These are phyloP conservation scores for Mohoua ochrocephala DNA, from an alignment of 2,113 vertebrate genomes.

Conservation along the genomic window DNA sequence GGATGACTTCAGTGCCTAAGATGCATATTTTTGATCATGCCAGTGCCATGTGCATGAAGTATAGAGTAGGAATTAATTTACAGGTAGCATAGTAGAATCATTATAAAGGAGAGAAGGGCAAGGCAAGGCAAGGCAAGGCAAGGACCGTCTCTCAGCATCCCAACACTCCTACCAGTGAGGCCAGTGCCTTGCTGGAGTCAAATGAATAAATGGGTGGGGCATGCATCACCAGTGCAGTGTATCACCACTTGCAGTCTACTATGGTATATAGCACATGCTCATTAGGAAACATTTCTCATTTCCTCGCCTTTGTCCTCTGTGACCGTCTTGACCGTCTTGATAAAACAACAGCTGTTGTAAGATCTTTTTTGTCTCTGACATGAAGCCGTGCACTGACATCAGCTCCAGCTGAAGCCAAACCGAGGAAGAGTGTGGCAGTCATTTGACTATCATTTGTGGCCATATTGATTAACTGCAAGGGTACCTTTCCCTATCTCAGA, in stretches of 20 bases:
- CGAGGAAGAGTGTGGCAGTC: background rate
- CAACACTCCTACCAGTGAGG: background rate
- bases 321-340: background rate
- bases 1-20: background rate
- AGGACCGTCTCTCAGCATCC: background rate
- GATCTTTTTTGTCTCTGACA: background rate
- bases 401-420: background rate
- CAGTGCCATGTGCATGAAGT: too few species aligned
- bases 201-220: accelerated
- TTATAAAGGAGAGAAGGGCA: background rate
- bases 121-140: background rate
- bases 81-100: background rate
- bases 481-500: background rate
- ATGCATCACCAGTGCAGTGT: accelerated
- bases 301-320: background rate
- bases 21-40: background rate
- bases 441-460: background rate
- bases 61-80: background rate
- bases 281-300: background rate
- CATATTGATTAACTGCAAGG: background rate
- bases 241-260: background rate
- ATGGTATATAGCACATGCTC: background rate
- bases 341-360: background rate
- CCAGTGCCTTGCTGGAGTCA: background rate
- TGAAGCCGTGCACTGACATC: background rate